A percentile compares a stretch with the other conserved stretches of the same genome.
Evolutionary conservation across 2,888 invertebrate species (phyloP).

Genomic region (Harpalus rufipes): DNA sequence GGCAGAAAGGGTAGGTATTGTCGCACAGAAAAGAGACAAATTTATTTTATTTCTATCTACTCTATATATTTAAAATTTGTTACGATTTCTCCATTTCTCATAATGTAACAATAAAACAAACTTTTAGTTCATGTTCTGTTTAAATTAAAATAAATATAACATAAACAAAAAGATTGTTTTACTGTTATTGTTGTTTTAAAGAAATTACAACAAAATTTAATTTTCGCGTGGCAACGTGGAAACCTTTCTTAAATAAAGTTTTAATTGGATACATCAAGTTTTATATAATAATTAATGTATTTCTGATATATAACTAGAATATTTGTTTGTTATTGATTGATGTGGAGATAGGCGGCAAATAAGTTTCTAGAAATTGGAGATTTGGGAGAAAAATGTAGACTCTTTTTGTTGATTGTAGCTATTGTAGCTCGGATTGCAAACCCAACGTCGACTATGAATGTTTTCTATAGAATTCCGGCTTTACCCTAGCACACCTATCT

Average conservation of each 20-base stretch:
- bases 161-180: too few relatives aligned
- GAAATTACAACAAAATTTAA: too few relatives aligned
- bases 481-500: conserved; percentile 16
- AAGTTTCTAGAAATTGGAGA: conserved; percentile 11
- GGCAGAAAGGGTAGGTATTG: conserved; percentile 10
- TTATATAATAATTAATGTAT: neutral
- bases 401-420: conserved; percentile 46
- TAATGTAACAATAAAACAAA: too few relatives aligned
- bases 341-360: neutral
- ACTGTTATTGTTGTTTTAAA: too few relatives aligned
- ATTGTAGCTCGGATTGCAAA: conserved; percentile 17
- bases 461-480: conserved; percentile 36
- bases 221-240: too few relatives aligned
- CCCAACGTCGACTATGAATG: neutral
- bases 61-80: too few relatives aligned
- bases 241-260: too few relatives aligned
- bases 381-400: neutral
- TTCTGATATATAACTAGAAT: neutral
- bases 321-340: neutral
- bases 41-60: too few relatives aligned
- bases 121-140: too few relatives aligned
- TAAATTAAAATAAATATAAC: too few relatives aligned
- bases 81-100: too few relatives aligned
- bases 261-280: too few relatives aligned
- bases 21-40: neutral